Conservation (phyloP, 2,888 invertebrate genomes). For the Pristionchus fissidentatus region DNA sequence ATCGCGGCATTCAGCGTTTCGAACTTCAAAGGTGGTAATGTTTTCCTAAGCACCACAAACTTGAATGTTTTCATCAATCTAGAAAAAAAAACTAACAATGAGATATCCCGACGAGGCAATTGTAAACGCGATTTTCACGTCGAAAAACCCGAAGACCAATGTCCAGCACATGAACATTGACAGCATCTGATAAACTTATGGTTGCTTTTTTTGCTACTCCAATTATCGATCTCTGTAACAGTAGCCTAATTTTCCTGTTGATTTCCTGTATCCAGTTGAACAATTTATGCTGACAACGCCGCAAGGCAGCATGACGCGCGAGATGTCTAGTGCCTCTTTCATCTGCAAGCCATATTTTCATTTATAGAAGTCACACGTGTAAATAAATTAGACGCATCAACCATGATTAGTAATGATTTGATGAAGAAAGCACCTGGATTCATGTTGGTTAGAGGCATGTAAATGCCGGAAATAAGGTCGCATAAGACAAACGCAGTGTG, state of each 20-base stretch:
- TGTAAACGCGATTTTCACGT: neutral
- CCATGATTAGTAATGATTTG: no score
- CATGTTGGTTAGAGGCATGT: neutral
- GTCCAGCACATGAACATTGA: slow-evolving; percentile 4
- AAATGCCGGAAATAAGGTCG: neutral
- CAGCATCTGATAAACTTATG: no score
- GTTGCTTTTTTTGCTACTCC: no score
- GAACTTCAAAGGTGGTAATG: no score
- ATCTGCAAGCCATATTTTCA: neutral
- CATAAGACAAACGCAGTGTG: neutral
- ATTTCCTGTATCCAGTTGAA: neutral
- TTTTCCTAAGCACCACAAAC: no score
- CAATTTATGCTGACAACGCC: neutral
- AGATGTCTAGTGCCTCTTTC: slow-evolving; percentile 6
- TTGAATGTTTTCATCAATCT: neutral
- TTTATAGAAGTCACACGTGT: neutral
- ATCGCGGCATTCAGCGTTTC: neutral
- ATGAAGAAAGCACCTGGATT: neutral
- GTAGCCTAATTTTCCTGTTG: no score
- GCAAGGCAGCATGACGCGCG: neutral
- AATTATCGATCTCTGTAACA: neutral
- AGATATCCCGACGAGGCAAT: neutral
- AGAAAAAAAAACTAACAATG: neutral
- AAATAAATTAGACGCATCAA: neutral
- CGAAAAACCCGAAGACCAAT: neutral